phyloP scores from a whole-genome alignment of 2,113 vertebrate species.

The Callocephalon fimbriatum region DNA sequence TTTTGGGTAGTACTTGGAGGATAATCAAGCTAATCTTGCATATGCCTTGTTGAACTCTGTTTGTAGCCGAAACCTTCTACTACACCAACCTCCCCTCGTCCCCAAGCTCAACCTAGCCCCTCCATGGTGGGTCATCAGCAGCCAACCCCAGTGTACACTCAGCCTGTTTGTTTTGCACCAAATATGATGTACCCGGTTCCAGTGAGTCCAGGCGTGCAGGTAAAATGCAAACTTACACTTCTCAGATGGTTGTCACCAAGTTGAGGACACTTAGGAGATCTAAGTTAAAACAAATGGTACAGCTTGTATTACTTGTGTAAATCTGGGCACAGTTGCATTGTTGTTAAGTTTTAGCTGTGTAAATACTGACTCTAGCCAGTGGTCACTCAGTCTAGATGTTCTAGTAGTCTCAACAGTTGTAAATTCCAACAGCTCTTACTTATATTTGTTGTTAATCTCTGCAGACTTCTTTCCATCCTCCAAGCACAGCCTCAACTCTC shows the following conservation, averaged over 20 bases:
- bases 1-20: neutral
- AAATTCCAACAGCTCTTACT: neutral
- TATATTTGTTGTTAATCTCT: neutral
- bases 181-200: constrained; percentile 97
- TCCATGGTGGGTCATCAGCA: constrained; percentile 96
- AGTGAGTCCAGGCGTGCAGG: constrained; percentile 97
- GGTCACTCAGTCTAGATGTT: neutral
- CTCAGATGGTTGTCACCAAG: neutral
- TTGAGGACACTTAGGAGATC: neutral
- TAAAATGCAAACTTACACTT: constrained; percentile 59
- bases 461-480: neutral
- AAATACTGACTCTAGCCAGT: neutral
- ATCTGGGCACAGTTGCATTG: neutral
- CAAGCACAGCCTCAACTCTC: neutral
- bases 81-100: constrained; percentile 94
- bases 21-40: neutral
- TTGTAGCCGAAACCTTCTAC: constrained; percentile 95
- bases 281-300: neutral
- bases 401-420: neutral
- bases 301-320: neutral
- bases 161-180: constrained; percentile 96
- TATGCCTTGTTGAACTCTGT: neutral
- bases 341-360: neutral
- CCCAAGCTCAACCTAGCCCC: constrained; percentile 96
- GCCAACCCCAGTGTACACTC: constrained; percentile 89